phyloP scores from a whole-genome alignment of 1,140 invertebrate genomes.

The Diprion similis region DNA sequence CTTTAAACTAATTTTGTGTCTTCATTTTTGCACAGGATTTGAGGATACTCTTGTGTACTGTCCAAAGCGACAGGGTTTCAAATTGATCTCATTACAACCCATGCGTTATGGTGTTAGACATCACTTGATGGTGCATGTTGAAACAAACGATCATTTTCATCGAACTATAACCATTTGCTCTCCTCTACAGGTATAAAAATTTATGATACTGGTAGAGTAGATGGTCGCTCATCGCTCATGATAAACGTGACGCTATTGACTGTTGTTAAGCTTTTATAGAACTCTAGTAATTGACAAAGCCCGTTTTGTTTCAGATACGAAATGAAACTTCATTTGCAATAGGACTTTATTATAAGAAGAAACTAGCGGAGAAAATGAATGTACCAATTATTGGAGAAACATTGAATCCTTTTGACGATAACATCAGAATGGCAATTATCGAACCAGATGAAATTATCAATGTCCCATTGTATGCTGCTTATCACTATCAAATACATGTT shows the following conservation, averaged over 20 bases:
- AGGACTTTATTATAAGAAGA: slow-evolving; percentile 76
- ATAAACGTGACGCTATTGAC: not conserved
- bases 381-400: slow-evolving; percentile 69
- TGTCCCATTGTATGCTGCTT: slow-evolving; percentile 80
- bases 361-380: slow-evolving; percentile 70
- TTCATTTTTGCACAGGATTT: slow-evolving; percentile 64
- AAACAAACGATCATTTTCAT: slow-evolving; percentile 66
- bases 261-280: slow-evolving; percentile 22
- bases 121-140: slow-evolving; percentile 71
- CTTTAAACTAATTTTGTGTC: not conserved
- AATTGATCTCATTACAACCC: slow-evolving; percentile 74
- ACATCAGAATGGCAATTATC: slow-evolving; percentile 74
- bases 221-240: not conserved
- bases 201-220: not conserved
- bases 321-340: slow-evolving; percentile 82
- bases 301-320: slow-evolving; percentile 65
- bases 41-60: slow-evolving; percentile 74
- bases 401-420: slow-evolving; percentile 79
- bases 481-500: slow-evolving; percentile 79
- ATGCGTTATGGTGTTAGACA: slow-evolving; percentile 72
- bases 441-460: slow-evolving; percentile 77
- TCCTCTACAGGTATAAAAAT: slow-evolving; percentile 73
- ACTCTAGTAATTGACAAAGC: not conserved
- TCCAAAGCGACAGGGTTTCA: slow-evolving; percentile 72
- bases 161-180: slow-evolving; percentile 74